phyloP scores from a whole-genome alignment of 2,888 invertebrate species.

The Cosmia trapezina region DNA sequence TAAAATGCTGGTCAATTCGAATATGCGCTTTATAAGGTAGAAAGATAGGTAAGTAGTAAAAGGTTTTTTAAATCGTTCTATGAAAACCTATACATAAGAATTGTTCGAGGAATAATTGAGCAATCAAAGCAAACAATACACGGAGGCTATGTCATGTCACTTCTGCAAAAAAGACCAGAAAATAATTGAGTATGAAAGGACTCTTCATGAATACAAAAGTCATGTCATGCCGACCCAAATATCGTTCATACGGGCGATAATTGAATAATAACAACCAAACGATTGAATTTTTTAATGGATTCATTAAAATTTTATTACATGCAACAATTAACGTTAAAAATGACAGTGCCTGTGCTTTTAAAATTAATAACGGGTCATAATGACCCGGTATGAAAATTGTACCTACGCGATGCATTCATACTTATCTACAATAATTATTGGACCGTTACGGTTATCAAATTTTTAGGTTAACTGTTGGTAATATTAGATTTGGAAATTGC shows the following conservation, averaged over 20 bases:
- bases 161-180: slow-evolving; percentile 13
- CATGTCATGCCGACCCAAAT: slow-evolving; percentile 32
- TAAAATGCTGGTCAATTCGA: neutral
- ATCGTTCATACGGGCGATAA: slow-evolving; percentile 74
- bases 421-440: slow-evolving; percentile 12
- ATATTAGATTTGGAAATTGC: neutral
- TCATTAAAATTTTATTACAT: slow-evolving; percentile 77
- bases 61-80: neutral
- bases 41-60: neutral
- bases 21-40: too few species aligned
- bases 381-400: slow-evolving; percentile 50
- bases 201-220: slow-evolving; percentile 27
- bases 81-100: too few species aligned
- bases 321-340: slow-evolving; percentile 62
- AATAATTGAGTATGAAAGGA: slow-evolving; percentile 24
- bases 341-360: slow-evolving; percentile 51
- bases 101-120: neutral
- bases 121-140: neutral
- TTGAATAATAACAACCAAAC: slow-evolving; percentile 76
- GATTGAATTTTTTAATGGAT: slow-evolving; percentile 77
- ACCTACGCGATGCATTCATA: slow-evolving; percentile 30
- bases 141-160: neutral
- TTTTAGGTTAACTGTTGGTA: slow-evolving; percentile 23
- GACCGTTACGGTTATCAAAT: slow-evolving; percentile 23
- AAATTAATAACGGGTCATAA: slow-evolving; percentile 53